A percentile compares a stretch with the other conserved stretches of the same genome.
These are phyloP conservation scores for Echeneis naucrates DNA, from an alignment of 2,797 vertebrate species.

Conservation along the genomic window DNA sequence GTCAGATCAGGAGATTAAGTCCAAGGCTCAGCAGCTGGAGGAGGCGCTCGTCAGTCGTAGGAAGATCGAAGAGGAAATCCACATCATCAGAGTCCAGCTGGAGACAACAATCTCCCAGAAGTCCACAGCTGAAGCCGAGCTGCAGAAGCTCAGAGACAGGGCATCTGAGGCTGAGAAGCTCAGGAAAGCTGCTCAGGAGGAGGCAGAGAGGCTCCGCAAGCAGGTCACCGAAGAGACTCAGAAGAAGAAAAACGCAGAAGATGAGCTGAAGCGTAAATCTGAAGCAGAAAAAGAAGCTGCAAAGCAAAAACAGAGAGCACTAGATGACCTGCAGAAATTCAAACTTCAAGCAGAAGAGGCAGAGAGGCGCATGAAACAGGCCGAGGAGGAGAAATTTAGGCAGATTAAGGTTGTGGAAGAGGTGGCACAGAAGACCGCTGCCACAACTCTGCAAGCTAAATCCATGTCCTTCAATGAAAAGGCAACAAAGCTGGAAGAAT, in stretches of 20 bases:
- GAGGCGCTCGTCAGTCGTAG: constrained; percentile 89
- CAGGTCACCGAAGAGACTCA: constrained; percentile 94
- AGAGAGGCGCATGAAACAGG: constrained; percentile 91
- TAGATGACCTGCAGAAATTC: constrained; percentile 90
- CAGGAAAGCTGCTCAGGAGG: constrained; percentile 90
- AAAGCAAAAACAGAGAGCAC: constrained; percentile 92
- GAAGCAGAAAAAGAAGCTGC: constrained; percentile 93
- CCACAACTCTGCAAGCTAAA: constrained; percentile 88
- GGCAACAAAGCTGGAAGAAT: constrained; percentile 90
- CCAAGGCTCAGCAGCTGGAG: constrained; percentile 90
- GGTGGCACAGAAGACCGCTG: constrained; percentile 88
- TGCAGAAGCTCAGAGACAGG: constrained; percentile 85
- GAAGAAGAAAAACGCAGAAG: constrained; percentile 93
- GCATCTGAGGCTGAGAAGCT: constrained; percentile 91
- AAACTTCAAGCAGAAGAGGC: constrained; percentile 94
- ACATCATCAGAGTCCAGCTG: constrained; percentile 90
- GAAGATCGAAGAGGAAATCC: constrained; percentile 95
- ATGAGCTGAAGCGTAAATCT: constrained; percentile 91
- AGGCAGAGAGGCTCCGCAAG: constrained; percentile 91
- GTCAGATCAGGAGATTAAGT: constrained; percentile 91
- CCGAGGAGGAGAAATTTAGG: constrained; percentile 90
- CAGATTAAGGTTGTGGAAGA: constrained; percentile 93
- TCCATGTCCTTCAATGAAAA: constrained; percentile 86
- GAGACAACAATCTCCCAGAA: constrained; percentile 90
- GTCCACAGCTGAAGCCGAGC: constrained; percentile 84